Base-by-base conservation (phyloP, 2,888 invertebrate genomes). In the Clepsis dumicolana region DNA sequence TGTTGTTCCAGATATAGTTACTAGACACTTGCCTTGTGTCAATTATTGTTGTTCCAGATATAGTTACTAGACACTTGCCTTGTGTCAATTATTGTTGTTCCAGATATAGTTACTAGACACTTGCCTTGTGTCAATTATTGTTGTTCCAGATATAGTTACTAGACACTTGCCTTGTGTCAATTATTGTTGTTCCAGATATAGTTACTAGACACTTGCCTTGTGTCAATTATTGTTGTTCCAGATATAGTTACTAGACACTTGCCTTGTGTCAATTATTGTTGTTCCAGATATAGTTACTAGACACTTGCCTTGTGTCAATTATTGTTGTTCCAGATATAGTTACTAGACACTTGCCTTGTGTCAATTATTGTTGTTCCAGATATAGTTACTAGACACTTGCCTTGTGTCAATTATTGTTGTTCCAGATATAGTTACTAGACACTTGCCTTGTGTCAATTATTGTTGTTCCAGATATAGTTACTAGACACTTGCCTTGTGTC, bases 221-320 rank as follows among this genome's bases (percentile, higher is more conserved):
- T 16, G 44, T 54, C 44, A 57, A 48, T 24, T 48, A 16, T 16
- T 38, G 65, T 44, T 54, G 48, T 61, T 32, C 32, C 44, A 53
- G 41, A 10, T 1, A 12, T 16, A 35, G n/a, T n/a, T n/a, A n/a
- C n/a, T n/a, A 18, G 44, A 12, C n/a, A 7, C 12, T 5, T n/a
- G n/a, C n/a, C n/a, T n/a, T n/a, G 12, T 16, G 44, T 54, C 44
- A 57, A 48, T 24, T 48, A 16, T 16, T 38, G 65, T 44, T 54
- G 48, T 61, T 32, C 32, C 44, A 53, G 41, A 10, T 1, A 12
- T 16, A 35, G n/a, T n/a, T n/a, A n/a, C n/a, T n/a, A 18, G 44
- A 12, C n/a, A 7, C 12, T 5, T n/a, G n/a, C n/a, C n/a, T n/a
- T n/a, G 12, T 16, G 44, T 54, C 44, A 57, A 48, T 24, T 48